Percentiles rank a stretch among this genome's conserved stretches.
These are phyloP conservation scores for Panurus biarmicus DNA, from an alignment of 2,113 vertebrate species.

Conservation along the genomic window DNA sequence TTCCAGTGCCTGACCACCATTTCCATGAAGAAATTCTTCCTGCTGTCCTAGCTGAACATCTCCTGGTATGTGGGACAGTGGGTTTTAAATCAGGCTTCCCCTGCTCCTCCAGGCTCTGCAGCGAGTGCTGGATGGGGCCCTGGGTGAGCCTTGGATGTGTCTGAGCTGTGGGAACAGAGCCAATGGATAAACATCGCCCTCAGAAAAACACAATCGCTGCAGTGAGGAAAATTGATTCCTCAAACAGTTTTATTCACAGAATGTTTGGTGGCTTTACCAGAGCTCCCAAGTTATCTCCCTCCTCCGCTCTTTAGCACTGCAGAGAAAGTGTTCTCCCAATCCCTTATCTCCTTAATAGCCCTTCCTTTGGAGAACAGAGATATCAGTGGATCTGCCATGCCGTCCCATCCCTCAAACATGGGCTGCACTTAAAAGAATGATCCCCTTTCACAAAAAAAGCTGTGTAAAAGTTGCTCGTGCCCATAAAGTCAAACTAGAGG, in stretches of 20 bases:
- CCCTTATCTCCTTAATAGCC: constrained; percentile 45
- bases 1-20: background rate
- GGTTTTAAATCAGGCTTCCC: background rate
- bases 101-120: background rate
- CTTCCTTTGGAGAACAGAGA: background rate
- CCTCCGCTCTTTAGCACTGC: background rate
- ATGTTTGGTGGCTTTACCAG: background rate
- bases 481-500: background rate
- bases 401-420: background rate
- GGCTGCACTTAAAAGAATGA: background rate
- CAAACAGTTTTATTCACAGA: background rate
- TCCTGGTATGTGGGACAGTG: background rate
- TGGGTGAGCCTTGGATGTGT: background rate
- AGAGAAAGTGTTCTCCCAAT: background rate
- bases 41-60: background rate
- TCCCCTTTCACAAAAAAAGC: background rate
- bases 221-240: constrained; percentile 18
- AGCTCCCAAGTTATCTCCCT: constrained; percentile 28
- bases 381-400: background rate
- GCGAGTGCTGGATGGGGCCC: background rate
- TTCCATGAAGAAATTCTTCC: background rate
- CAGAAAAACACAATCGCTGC: constrained; percentile 8
- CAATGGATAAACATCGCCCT: background rate
- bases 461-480: background rate
- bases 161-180: background rate